Conservation (phyloP, 2,113 vertebrate species). For the Ochotona curzoniae region DNA sequence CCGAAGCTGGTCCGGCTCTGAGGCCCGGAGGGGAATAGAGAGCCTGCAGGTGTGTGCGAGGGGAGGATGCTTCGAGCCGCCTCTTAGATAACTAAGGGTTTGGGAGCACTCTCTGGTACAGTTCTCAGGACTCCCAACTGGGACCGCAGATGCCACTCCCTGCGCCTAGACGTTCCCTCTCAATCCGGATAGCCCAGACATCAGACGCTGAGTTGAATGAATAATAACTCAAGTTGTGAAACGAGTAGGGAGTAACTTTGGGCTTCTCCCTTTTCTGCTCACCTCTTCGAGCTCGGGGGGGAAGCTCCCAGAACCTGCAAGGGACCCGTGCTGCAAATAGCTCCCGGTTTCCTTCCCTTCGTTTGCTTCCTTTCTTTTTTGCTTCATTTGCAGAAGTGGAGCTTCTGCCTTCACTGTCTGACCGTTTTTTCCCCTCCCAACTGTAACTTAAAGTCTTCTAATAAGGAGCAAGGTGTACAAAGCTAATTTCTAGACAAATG, state of each 20-base stretch:
- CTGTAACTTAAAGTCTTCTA: slow-evolving; percentile 6
- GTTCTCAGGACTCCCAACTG: neutral
- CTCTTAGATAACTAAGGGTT: neutral
- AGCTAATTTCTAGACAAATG: slow-evolving; percentile 36
- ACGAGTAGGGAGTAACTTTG: slow-evolving; percentile 48
- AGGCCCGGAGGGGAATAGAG: neutral
- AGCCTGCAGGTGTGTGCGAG: slow-evolving; percentile 53
- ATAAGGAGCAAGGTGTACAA: neutral
- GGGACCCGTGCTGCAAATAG: slow-evolving; percentile 33
- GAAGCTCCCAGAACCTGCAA: slow-evolving; percentile 51
- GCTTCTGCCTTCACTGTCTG: neutral
- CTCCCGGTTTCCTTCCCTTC: slow-evolving; percentile 68
- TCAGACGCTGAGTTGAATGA: neutral
- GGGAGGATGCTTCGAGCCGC: slow-evolving; percentile 3
- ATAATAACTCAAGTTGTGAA: neutral
- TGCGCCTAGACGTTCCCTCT: neutral
- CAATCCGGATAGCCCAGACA: neutral
- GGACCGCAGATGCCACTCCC: slow-evolving; percentile 30
- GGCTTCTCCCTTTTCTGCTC: neutral
- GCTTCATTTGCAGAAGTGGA: slow-evolving; percentile 76
- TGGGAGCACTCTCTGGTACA: neutral
- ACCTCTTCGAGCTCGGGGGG: neutral
- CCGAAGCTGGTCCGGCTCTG: neutral
- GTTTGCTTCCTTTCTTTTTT: slow-evolving; percentile 72
- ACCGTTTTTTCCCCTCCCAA: neutral